Conservation (phyloP, 2,888 invertebrate genomes). For the Drosophila barbarae region DNA sequence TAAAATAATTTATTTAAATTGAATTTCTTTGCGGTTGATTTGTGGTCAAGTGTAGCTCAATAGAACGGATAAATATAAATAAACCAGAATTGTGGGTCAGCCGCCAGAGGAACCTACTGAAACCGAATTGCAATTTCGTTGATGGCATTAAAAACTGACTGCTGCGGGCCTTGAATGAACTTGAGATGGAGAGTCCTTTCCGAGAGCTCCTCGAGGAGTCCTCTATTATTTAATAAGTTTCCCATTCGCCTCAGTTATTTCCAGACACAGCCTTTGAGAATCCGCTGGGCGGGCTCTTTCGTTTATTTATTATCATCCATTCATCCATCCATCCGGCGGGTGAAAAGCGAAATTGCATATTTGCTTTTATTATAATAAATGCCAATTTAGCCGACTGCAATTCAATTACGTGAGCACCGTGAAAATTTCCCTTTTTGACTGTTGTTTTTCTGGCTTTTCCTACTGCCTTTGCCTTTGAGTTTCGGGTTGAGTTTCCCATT, state of each 20-base stretch:
- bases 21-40: constrained; percentile 42
- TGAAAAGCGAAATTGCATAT: constrained; percentile 72
- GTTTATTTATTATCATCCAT: constrained; percentile 31
- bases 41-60: constrained; percentile 30
- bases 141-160: constrained; percentile 7
- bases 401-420: constrained; percentile 70
- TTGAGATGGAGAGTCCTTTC: constrained; percentile 18
- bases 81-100: constrained; percentile 22
- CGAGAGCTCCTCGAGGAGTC: constrained; percentile 2
- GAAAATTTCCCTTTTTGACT: constrained; percentile 68
- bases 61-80: constrained; percentile 20
- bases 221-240: constrained; percentile 42
- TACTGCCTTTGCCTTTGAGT: constrained; percentile 22
- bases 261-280: constrained; percentile 8
- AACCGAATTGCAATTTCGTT: constrained; percentile 12
- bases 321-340: constrained; percentile 19
- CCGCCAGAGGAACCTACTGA: background rate
- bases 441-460: constrained; percentile 40
- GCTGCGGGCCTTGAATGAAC: constrained; percentile 25
- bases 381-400: constrained; percentile 71
- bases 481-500: constrained; percentile 21
- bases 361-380: constrained; percentile 75
- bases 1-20: constrained; percentile 54
- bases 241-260: constrained; percentile 30
- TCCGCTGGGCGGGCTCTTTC: constrained; percentile 5